Base-by-base conservation (phyloP, 2,113 vertebrate species). In the Peromyscus maniculatus region DNA sequence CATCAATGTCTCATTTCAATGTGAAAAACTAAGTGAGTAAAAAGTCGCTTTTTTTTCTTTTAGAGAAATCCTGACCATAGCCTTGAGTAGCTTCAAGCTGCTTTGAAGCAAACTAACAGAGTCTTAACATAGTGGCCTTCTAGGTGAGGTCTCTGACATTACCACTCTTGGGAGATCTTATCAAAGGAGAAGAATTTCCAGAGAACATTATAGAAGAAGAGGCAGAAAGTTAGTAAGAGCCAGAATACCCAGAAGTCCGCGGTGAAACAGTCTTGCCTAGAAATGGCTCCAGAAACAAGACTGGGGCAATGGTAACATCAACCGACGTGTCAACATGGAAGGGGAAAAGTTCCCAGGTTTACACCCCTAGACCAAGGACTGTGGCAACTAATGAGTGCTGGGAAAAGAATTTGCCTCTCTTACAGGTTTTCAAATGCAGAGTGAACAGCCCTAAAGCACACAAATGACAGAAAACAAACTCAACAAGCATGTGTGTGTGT, bases 101-200 rank as follows among this genome's bases (percentile, higher is more conserved):
- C 43, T 91, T 89, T 89, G 55, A 94, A 78, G 16, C 17, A 94
- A 88, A 69, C n/a, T 92, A 49, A 28, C 43, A 91, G 64, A 59
- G n/a, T 49, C 4, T 89, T 62, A 89, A 31, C 12, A 74, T 33
- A 46, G 26, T 93, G 87, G 86, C 77, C 33, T 59, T 89, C 21
- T 49, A 22, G 75, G 43, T 21, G 74, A 83, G 88, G 69, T 78
- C 33, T 26, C 66, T 64, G 6, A 86, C 69, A 26, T 52, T 75
- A 77, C 57, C 39, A 71, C 11, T 33, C 21, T 49, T 89, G 24
- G 7, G 86, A 75, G 31, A 16, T 52, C 43, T 93, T 84, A 74
- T 69, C 78, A 43, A 95, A 90, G 31, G 26, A 91, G 33, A 55
- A 80, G 39, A 6, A 24, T 31, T 39, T 39, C 6, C 8, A 13